These are phyloP conservation scores for Perizoma flavofasciatum DNA, from an alignment of 2,888 invertebrate species.

Conservation along the genomic window DNA sequence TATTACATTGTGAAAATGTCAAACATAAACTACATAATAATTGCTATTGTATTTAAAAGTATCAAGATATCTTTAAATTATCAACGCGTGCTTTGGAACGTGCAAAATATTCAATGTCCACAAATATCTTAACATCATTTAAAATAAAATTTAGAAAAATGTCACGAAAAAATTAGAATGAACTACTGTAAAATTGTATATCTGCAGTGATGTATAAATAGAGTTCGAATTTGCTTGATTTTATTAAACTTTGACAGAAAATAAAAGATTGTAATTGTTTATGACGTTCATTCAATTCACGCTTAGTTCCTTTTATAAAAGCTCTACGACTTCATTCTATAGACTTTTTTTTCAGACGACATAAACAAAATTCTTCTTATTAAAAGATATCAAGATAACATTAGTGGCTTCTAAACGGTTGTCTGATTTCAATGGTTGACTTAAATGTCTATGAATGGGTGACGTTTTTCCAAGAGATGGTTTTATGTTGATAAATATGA, in stretches of 20 bases:
- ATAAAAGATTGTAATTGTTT: constrained; percentile 6
- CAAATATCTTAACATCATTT: constrained; percentile 62
- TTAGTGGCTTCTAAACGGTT: constrained; percentile 82
- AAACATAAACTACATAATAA: no score
- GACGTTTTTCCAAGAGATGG: constrained; percentile 79
- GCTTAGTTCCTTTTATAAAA: constrained; percentile 27
- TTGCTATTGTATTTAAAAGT: neutral
- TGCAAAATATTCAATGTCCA: constrained; percentile 62
- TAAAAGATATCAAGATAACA: constrained; percentile 76
- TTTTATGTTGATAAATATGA: constrained; percentile 81
- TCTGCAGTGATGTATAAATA: constrained; percentile 5
- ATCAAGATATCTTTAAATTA: constrained; percentile 45
- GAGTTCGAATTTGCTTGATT: constrained; percentile 21
- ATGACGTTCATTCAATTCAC: constrained; percentile 23
- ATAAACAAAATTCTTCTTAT: constrained; percentile 25
- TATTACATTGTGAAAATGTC: no score
- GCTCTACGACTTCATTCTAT: constrained; percentile 26
- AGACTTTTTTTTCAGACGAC: constrained; percentile 19
- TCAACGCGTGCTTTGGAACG: constrained; percentile 72
- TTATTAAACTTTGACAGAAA: neutral
- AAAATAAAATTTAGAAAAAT: constrained; percentile 58
- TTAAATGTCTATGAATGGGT: constrained; percentile 64
- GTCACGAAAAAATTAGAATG: constrained; percentile 59
- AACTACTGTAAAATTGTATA: constrained; percentile 55
- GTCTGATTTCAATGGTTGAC: constrained; percentile 63